Evolutionary conservation across 2,797 vertebrate species (phyloP).

Genomic region (Benthosema pterotum): DNA sequence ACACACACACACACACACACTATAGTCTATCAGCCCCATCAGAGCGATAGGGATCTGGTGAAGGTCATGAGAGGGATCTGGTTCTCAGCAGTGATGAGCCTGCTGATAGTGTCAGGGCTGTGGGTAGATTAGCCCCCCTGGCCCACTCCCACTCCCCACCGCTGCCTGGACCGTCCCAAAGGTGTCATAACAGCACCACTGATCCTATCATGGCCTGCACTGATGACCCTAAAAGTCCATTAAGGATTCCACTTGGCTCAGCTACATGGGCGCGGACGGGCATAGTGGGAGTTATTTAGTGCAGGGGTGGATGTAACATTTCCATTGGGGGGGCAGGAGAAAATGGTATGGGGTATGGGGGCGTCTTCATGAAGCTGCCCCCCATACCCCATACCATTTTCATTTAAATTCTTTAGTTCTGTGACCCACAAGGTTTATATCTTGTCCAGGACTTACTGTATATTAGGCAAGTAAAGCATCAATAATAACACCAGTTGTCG

Average conservation of each 20-base stretch:
- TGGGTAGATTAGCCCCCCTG: conserved; percentile 70
- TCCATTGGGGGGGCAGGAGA: too few species aligned
- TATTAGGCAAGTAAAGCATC: too few species aligned
- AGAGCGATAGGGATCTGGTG: conserved; percentile 71
- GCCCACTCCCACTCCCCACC: conserved; percentile 57
- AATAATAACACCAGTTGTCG: too few species aligned
- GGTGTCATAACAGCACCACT: conserved; percentile 65
- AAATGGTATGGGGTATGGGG: too few species aligned
- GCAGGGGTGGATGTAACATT: too few species aligned
- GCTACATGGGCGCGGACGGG: conserved; percentile 25
- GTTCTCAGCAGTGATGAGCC: conserved; percentile 74
- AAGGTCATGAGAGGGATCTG: conserved; percentile 79
- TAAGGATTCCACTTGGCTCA: conserved; percentile 56
- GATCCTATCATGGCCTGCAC: conserved; percentile 63
- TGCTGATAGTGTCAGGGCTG: conserved; percentile 68
- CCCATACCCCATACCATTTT: too few species aligned
- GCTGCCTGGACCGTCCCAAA: conserved; percentile 55
- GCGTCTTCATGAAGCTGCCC: too few species aligned
- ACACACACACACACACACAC: conserved; percentile 19
- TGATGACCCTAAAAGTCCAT: conserved; percentile 64
- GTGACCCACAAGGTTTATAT: too few species aligned
- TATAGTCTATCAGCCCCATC: conserved; percentile 38
- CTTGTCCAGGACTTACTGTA: too few species aligned
- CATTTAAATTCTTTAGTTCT: too few species aligned
- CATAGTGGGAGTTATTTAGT: conserved; percentile 16